phyloP scores from a whole-genome alignment of 2,113 vertebrate species.

The Forbesichthys agassizii region DNA sequence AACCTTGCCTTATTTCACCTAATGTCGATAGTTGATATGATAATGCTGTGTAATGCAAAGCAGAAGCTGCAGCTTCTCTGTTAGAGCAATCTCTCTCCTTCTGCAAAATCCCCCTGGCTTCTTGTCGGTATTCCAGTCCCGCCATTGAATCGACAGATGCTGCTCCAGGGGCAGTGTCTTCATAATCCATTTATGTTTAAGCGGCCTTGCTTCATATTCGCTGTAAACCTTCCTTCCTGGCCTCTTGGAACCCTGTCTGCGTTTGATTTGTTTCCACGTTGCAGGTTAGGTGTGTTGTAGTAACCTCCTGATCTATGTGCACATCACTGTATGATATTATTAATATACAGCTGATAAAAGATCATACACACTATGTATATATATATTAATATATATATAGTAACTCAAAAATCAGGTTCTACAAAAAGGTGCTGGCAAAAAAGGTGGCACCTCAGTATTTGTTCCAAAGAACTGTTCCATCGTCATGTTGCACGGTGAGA shows the following conservation, averaged over 20 bases:
- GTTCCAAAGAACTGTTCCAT: constrained; percentile 59
- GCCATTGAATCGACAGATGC: constrained; percentile 58
- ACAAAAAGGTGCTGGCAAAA: constrained; percentile 47
- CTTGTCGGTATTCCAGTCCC: constrained; percentile 32
- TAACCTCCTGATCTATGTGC: constrained; percentile 51
- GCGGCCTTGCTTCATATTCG: constrained; percentile 43
- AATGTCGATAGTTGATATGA: constrained; percentile 45
- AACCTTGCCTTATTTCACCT: constrained; percentile 63
- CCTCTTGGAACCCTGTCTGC: constrained; percentile 7
- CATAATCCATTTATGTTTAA: constrained; percentile 61
- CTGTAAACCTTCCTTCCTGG: constrained; percentile 29
- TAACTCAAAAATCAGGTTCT: not conserved
- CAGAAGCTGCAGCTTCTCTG: constrained; percentile 2
- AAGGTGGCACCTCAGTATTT: constrained; percentile 55
- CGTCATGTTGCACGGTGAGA: constrained; percentile 56
- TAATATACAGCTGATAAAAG: constrained; percentile 39
- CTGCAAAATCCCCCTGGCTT: constrained; percentile 12
- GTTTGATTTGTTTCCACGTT: constrained; percentile 40
- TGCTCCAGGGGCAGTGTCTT: constrained; percentile 58
- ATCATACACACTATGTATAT: too few relatives aligned
- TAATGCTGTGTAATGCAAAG: constrained; percentile 43
- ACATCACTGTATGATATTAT: constrained; percentile 26
- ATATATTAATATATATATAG: not conserved
- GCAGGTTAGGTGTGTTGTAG: constrained; percentile 37
- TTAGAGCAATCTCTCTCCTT: constrained; percentile 8